Base-by-base conservation (phyloP, 2,888 invertebrate genomes). In the Drosophila silvestris region DNA sequence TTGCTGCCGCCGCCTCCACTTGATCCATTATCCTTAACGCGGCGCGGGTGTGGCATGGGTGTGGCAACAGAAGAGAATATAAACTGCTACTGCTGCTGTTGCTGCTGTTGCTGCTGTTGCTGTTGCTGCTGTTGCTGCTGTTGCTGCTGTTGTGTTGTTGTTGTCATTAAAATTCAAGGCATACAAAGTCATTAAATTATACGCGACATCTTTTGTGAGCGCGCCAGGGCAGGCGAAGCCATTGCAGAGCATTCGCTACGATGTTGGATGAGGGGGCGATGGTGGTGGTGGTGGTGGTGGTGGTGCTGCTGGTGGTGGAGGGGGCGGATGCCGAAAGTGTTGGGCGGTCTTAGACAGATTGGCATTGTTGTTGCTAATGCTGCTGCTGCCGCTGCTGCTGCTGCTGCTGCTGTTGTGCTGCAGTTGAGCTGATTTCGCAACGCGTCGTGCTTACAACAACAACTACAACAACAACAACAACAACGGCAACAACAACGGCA, bases 121-220 rank as follows among this genome's bases (percentile, higher is more conserved):
- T 70, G 66, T 16, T 77, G 58, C 16, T 76, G 81, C 77, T 85
- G 82, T 77, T 89, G 89, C 5, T n/a, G 39, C 5, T 39, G 60
- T 22, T 65, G 74, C 1, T 70, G 73, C 16, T 62, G 63, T 14
- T 64, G 35, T 64, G 69, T 69, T 76, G 81, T 81, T 85, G 85
- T 89, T 89, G 90, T 81, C 87, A 91, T 91, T 91, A 91, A 89
- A 91, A 91, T 91, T 91, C 91, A 91, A 89, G 88, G 86, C 91
- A 91, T 92, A 92, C 85, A 90, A 91, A 92, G 86, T 91, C 91
- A 92, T 91, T 91, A 91, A 92, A 91, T 92, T 89, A 90, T 86
- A 88, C 82, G 85, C 88, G 87, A 87, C 88, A 91, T 82, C 85
- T 90, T 89, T 85, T 85, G 90, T 75, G 82, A 52, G 74, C 60